A percentile compares a stretch with the other conserved stretches of the same genome.
Evolutionary conservation across 2,888 invertebrate species (phyloP).

Genomic region (Pachycephus smyrnensis): DNA sequence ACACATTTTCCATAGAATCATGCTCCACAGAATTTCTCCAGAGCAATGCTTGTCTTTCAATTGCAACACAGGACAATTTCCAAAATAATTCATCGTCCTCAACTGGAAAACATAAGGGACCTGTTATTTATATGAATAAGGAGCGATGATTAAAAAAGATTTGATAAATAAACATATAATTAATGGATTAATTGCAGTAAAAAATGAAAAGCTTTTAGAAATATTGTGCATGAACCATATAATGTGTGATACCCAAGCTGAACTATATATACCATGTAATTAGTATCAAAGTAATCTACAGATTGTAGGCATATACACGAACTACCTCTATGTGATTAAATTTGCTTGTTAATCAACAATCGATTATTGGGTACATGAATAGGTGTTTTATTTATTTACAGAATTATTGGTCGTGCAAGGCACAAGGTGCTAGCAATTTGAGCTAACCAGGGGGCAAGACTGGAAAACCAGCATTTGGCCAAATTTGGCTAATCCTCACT

Average conservation of each 20-base stretch:
- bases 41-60: slow-evolving; percentile 71
- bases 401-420: slow-evolving; percentile 43
- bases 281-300: neutral
- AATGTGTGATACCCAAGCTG: neutral
- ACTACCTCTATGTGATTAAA: neutral
- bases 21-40: slow-evolving; percentile 68
- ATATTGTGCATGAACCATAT: neutral
- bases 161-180: neutral
- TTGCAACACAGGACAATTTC: slow-evolving; percentile 72
- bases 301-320: neutral
- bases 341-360: neutral
- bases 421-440: slow-evolving; percentile 27
- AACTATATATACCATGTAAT: neutral
- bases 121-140: neutral
- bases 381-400: slow-evolving; percentile 47
- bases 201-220: neutral
- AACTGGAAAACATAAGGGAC: slow-evolving; percentile 37
- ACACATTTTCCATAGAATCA: slow-evolving; percentile 68
- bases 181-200: neutral
- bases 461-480: slow-evolving; percentile 55
- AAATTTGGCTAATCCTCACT: slow-evolving; percentile 58
- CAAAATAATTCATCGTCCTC: slow-evolving; percentile 69
- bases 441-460: slow-evolving; percentile 58
- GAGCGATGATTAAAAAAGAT: neutral
- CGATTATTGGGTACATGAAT: neutral